Evolutionary conservation across 2,113 vertebrate species (phyloP).

Genomic region (Xerus inauris): DNA sequence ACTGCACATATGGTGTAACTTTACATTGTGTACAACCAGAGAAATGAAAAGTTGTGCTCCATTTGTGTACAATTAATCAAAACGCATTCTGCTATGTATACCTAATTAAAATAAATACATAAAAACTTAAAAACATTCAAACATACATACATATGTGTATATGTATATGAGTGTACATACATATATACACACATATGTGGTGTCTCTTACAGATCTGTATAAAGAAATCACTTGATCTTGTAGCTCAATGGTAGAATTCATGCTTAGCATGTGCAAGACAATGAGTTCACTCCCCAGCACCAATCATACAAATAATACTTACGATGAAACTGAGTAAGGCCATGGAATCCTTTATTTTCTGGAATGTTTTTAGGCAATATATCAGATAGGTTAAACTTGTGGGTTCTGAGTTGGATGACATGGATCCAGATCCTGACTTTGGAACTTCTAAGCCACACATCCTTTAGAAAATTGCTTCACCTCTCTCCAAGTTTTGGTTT

Average conservation of each 20-base stretch:
- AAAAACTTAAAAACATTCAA: no score
- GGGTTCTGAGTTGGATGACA: not conserved
- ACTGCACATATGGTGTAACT: no score
- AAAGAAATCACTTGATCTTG: not conserved
- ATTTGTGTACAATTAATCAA: no score
- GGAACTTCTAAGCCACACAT: not conserved
- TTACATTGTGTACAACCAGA: no score
- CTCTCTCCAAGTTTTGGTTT: not conserved
- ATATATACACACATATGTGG: not conserved
- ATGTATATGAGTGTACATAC: not conserved
- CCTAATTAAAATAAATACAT: no score
- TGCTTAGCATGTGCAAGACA: not conserved
- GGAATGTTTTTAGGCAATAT: not conserved
- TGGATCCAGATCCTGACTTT: not conserved
- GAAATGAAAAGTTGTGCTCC: no score
- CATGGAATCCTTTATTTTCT: not conserved
- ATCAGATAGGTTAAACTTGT: not conserved
- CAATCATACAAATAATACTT: not conserved
- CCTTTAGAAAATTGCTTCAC: not conserved
- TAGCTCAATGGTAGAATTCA: not conserved
- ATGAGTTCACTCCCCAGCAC: no score
- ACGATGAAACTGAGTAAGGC: not conserved
- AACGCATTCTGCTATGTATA: no score
- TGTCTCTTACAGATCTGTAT: not conserved
- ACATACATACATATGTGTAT: not conserved